Evolutionary conservation across 2,113 vertebrate genomes (phyloP).

Genomic region (Stegostoma tigrinum): DNA sequence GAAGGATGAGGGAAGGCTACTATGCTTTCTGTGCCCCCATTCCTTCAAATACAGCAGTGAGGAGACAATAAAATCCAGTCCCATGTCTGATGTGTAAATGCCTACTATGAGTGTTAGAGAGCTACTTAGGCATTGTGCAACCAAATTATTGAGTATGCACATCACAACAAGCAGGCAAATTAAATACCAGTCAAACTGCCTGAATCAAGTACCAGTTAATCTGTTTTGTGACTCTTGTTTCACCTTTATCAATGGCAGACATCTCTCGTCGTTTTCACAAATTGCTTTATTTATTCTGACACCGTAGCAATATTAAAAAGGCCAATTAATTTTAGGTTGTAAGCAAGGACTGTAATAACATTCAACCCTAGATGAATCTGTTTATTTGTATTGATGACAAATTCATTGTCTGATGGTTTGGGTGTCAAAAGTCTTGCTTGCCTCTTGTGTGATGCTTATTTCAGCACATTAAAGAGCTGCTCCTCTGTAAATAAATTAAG

Average conservation of each 20-base stretch:
- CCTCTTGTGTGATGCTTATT: neutral
- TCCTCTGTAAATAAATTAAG: slow-evolving; percentile 2
- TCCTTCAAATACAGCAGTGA: no score
- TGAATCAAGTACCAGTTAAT: slow-evolving; percentile 8
- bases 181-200: neutral
- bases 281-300: slow-evolving; percentile 19
- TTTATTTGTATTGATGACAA: neutral
- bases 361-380: neutral
- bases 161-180: neutral
- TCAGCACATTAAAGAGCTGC: neutral
- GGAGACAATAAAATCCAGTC: no score
- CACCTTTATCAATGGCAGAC: slow-evolving; percentile 13
- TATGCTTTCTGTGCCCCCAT: no score
- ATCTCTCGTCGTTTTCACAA: neutral
- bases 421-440: neutral
- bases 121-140: neutral
- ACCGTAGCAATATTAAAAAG: slow-evolving; percentile 14
- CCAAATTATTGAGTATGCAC: neutral
- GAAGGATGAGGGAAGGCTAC: no score
- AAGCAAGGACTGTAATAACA: neutral
- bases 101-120: neutral
- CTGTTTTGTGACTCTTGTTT: neutral
- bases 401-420: neutral
- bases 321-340: neutral
- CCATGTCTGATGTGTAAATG: neutral